phyloP scores from a whole-genome alignment of 2,113 vertebrate species.

The Equus przewalskii region DNA sequence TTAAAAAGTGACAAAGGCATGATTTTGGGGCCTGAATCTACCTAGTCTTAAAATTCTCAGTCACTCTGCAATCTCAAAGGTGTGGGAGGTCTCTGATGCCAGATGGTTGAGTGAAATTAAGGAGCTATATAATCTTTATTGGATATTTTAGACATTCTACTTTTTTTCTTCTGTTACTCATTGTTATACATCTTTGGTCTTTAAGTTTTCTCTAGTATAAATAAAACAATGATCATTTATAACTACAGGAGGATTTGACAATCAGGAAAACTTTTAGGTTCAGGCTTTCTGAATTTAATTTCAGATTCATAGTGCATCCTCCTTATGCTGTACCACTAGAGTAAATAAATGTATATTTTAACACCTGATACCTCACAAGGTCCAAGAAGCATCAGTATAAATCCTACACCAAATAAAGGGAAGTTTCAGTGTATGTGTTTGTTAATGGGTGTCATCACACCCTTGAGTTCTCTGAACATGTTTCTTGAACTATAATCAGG shows the following conservation, averaged over 20 bases:
- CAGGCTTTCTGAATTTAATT: neutral
- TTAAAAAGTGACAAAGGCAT: neutral
- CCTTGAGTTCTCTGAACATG: neutral
- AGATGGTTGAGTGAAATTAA: neutral
- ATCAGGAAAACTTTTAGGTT: neutral
- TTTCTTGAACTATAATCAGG: conserved; percentile 32
- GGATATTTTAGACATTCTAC: neutral
- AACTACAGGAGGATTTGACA: neutral
- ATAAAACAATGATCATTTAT: neutral
- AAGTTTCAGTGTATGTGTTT: neutral
- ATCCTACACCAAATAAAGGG: neutral
- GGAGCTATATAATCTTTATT: neutral
- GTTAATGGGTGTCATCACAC: neutral
- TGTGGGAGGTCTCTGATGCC: neutral
- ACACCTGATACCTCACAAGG: neutral
- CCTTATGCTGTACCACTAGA: neutral
- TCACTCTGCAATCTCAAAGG: neutral
- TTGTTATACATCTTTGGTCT: neutral
- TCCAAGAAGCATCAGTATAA: neutral
- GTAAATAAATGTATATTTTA: neutral
- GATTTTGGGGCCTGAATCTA: neutral
- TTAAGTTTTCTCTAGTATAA: conserved; percentile 34
- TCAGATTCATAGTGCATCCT: neutral
- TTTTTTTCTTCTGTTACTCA: neutral
- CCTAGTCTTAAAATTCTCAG: neutral